phyloP scores from a whole-genome alignment of 2,797 vertebrate genomes.

The Cirrhinus mrigala region DNA sequence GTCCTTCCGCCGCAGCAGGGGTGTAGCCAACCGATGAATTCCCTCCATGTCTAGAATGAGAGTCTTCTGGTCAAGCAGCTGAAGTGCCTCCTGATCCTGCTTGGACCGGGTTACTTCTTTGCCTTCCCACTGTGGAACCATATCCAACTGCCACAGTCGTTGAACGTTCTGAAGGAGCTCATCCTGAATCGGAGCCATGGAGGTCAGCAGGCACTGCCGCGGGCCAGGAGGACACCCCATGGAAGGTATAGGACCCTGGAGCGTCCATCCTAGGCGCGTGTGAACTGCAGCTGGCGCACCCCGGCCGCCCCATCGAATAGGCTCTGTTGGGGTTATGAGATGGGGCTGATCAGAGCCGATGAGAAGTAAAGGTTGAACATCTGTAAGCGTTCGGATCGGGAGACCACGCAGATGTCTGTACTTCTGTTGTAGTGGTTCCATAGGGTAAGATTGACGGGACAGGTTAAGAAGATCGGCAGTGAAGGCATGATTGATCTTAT shows the following conservation, averaged over 20 bases:
- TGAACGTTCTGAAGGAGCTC: no score
- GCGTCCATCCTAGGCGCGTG: neutral
- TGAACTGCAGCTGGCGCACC: slow-evolving; percentile 5
- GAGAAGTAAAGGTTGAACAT: slow-evolving; percentile 7
- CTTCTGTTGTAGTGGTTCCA: neutral
- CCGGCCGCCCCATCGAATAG: neutral
- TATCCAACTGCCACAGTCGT: no score
- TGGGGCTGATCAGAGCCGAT: slow-evolving; percentile 31
- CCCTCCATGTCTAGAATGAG: neutral
- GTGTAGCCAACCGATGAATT: neutral
- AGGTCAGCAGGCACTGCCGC: no score
- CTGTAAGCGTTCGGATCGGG: neutral
- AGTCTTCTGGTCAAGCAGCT: neutral
- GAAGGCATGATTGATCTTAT: neutral
- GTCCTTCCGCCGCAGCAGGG: neutral
- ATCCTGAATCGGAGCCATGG: no score
- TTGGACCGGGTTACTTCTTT: slow-evolving; percentile 16
- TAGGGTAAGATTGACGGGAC: neutral
- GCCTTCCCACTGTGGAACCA: neutral
- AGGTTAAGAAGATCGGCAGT: neutral
- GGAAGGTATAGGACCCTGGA: no score
- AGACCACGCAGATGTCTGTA: neutral
- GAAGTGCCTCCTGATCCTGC: neutral
- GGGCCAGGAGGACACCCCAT: no score
- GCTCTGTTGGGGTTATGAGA: slow-evolving; percentile 21